These are phyloP conservation scores for Pipra filicauda DNA, from an alignment of 2,113 vertebrate genomes.

Conservation along the genomic window DNA sequence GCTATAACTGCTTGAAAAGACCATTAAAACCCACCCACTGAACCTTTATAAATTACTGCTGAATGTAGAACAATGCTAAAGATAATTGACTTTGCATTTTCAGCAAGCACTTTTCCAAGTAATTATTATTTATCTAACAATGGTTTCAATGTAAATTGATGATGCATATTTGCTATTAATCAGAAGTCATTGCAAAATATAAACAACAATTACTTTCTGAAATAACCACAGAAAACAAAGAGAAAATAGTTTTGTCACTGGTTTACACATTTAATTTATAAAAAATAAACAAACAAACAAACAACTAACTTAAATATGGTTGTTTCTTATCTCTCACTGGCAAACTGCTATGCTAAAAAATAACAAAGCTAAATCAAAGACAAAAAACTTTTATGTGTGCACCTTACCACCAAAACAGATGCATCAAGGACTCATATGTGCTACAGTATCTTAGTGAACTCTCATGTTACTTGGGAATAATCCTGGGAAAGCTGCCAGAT, in stretches of 20 bases:
- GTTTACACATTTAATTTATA: background rate
- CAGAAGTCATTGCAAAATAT: background rate
- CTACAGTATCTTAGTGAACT: background rate
- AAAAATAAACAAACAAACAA: background rate
- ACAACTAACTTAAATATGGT: background rate
- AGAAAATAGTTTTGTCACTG: background rate
- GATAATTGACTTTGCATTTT: slow-evolving; percentile 61
- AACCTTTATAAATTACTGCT: slow-evolving; percentile 35
- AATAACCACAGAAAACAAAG: slow-evolving; percentile 16
- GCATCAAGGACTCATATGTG: background rate
- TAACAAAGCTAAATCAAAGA: background rate
- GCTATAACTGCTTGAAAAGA: slow-evolving; percentile 22
- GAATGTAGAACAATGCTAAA: slow-evolving; percentile 35
- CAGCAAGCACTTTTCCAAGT: slow-evolving; percentile 26
- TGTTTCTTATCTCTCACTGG: background rate
- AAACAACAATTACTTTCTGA: slow-evolving; percentile 43
- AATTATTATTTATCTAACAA: slow-evolving; percentile 55
- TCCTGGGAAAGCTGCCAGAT: background rate
- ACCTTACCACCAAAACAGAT: background rate
- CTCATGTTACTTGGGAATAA: background rate
- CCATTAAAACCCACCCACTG: background rate
- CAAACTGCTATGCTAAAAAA: background rate
- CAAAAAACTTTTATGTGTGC: background rate
- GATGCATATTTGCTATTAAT: slow-evolving; percentile 39
- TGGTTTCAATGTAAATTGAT: slow-evolving; percentile 36